Evolutionary conservation across 2,113 vertebrate species (phyloP).

Genomic region (Prionailurus viverrinus): DNA sequence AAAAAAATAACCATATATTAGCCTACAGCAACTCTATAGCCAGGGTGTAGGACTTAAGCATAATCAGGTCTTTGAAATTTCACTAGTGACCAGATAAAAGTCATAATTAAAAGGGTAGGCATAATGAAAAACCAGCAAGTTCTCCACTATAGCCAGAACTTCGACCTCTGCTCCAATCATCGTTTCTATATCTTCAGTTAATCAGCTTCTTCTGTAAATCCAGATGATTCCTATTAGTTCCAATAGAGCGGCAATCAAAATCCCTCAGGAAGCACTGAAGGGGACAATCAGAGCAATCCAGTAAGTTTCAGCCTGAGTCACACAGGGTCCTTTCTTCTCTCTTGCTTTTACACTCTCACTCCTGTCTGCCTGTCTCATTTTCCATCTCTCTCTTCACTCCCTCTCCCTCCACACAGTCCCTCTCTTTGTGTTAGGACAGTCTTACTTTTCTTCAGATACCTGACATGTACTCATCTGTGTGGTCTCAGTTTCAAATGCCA

Average conservation of each 20-base stretch:
- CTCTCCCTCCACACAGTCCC: neutral
- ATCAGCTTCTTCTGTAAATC: conserved; percentile 89
- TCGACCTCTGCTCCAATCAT: conserved; percentile 88
- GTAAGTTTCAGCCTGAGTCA: conserved; percentile 85
- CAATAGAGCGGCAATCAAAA: conserved; percentile 84
- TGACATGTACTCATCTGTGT: neutral
- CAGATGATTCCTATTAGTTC: conserved; percentile 83
- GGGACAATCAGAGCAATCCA: conserved; percentile 88
- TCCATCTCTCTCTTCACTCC: neutral
- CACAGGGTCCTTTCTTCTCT: no score
- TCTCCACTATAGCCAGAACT: conserved; percentile 93
- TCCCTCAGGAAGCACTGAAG: conserved; percentile 87
- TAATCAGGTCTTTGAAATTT: conserved; percentile 87
- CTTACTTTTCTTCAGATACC: neutral
- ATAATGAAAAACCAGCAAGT: conserved; percentile 91
- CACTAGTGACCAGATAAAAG: conserved; percentile 91
- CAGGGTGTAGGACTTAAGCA: conserved; percentile 85
- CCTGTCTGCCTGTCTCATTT: no score
- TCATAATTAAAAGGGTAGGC: conserved; percentile 88
- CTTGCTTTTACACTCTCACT: accelerated
- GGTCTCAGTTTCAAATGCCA: neutral
- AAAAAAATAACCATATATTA: conserved; percentile 91
- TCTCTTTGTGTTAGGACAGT: neutral
- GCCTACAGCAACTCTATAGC: conserved; percentile 89
- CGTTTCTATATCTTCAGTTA: conserved; percentile 93